Evolutionary conservation across 2,888 invertebrate species (phyloP).

Genomic region (Heliothis peltigera): DNA sequence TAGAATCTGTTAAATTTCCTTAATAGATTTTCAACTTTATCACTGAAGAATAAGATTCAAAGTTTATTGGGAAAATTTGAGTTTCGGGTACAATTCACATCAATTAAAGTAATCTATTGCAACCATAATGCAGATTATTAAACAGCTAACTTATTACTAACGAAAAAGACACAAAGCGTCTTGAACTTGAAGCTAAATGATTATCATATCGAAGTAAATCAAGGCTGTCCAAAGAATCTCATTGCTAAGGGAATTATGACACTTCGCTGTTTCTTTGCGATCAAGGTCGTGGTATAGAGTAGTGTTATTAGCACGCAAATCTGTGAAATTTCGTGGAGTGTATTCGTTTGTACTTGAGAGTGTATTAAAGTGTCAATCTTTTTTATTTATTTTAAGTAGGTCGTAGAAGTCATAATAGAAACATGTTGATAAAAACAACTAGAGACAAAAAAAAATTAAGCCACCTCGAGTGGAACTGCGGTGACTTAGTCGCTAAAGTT

Average conservation of each 20-base stretch:
- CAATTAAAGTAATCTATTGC: neutral
- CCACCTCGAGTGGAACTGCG: too few relatives aligned
- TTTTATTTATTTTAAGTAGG: slow-evolving; percentile 16
- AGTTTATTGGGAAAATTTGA: too few relatives aligned
- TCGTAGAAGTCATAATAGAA: neutral
- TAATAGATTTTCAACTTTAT: too few relatives aligned
- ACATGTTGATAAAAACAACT: neutral
- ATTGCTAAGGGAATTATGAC: slow-evolving; percentile 43
- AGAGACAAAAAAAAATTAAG: too few relatives aligned
- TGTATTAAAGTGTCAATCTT: neutral
- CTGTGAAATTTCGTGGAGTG: slow-evolving; percentile 22
- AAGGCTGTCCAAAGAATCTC: slow-evolving; percentile 54
- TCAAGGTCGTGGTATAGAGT: slow-evolving; percentile 27
- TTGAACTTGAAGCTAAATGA: slow-evolving; percentile 66
- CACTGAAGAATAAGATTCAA: too few relatives aligned
- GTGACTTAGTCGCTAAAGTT: too few relatives aligned
- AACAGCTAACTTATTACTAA: neutral
- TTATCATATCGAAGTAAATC: slow-evolving; percentile 51
- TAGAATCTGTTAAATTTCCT: too few relatives aligned
- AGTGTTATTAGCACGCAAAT: slow-evolving; percentile 31
- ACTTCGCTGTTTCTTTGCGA: slow-evolving; percentile 21
- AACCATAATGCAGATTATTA: slow-evolving; percentile 32
- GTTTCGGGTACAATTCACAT: too few relatives aligned
- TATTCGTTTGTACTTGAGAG: slow-evolving; percentile 30
- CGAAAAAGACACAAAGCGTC: neutral